These are phyloP conservation scores for Tragelaphus strepsiceros DNA, from an alignment of 2,113 vertebrate genomes.

Conservation along the genomic window DNA sequence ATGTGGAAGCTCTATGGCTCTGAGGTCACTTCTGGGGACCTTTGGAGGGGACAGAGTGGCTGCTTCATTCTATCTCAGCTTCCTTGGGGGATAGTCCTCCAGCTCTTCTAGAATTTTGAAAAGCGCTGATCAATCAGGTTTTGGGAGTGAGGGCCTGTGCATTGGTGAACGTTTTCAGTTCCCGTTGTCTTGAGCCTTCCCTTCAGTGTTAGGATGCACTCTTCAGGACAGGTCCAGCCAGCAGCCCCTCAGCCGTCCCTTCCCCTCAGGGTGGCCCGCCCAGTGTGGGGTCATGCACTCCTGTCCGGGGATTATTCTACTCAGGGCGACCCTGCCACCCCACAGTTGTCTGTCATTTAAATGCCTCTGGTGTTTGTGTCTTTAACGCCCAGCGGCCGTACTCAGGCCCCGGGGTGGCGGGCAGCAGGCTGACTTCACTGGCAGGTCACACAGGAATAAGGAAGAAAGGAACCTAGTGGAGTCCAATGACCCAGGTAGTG, in stretches of 20 bases:
- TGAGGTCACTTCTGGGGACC: not conserved
- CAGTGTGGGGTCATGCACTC: not conserved
- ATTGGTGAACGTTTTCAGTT: not conserved
- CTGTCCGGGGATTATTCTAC: not conserved
- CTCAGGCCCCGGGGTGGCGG: not conserved
- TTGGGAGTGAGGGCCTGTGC: not conserved
- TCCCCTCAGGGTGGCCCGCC: not conserved
- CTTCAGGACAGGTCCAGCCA: accelerated
- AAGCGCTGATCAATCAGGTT: not conserved
- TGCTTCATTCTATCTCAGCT: no score
- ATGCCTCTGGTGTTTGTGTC: not conserved
- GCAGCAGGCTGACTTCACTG: not conserved
- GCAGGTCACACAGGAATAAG: not conserved
- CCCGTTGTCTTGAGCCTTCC: not conserved
- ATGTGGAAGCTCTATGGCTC: not conserved
- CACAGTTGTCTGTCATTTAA: not conserved
- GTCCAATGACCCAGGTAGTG: not conserved
- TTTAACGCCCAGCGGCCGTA: accelerated
- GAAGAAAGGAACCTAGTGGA: not conserved
- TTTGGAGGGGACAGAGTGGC: not conserved
- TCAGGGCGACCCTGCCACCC: not conserved
- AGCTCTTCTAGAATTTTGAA: not conserved
- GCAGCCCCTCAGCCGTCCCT: not conserved
- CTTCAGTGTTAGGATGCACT: accelerated
- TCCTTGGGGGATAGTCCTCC: not conserved